phyloP scores from a whole-genome alignment of 37 sponge, comb jelly and placozoan species.

The Ianthella basta region DNA sequence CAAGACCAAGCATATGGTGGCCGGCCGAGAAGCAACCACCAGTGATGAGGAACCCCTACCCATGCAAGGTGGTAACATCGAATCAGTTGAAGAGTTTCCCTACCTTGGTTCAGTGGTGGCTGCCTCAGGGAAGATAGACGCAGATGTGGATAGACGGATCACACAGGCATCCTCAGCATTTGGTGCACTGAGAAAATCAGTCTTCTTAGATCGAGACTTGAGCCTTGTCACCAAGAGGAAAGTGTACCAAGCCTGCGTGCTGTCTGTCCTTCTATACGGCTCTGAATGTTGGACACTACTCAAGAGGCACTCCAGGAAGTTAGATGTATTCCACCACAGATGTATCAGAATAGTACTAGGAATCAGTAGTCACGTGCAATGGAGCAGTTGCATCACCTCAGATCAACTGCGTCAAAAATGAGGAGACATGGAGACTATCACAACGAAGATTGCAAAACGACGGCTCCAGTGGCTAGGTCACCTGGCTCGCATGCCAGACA shows the following conservation, averaged over 20 bases:
- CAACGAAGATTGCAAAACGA: background rate
- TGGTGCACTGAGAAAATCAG: conserved; percentile 1
- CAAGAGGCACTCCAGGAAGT: background rate
- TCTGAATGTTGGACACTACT: conserved; percentile 5
- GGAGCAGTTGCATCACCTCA: background rate
- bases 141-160: conserved; percentile 30
- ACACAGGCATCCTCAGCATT: conserved; percentile 22
- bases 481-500: conserved; percentile 7
- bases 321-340: conserved; percentile 9
- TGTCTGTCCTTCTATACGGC: background rate
- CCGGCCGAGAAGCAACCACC: conserved; percentile 18
- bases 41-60: conserved; percentile 26
- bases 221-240: conserved; percentile 3
- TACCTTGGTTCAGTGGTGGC: conserved; percentile 34
- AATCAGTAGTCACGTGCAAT: background rate
- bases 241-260: conserved; percentile 2
- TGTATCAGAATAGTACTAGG: conserved; percentile 6
- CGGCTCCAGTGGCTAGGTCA: conserved; percentile 9
- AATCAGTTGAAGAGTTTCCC: conserved; percentile 35
- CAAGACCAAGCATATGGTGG: conserved; percentile 48
- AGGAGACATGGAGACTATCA: conserved; percentile 5
- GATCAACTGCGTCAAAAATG: background rate
- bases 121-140: conserved; percentile 8
- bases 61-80: conserved; percentile 9
- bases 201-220: background rate